Evolutionary conservation across 2,888 invertebrate genomes (phyloP).

Genomic region (Scelioninae gen. 1): DNA sequence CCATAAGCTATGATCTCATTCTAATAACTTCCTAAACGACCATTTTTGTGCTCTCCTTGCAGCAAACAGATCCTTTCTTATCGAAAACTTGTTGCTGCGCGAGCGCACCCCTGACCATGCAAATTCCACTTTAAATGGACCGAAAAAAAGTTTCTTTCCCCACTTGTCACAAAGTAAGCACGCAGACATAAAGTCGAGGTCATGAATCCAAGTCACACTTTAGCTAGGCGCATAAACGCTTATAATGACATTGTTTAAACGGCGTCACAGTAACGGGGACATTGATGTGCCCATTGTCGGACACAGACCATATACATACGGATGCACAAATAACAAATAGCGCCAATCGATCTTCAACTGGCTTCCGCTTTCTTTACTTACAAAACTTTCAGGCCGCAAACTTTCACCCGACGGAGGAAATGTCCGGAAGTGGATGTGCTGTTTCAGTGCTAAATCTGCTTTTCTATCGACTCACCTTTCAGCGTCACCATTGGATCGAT

Average conservation of each 20-base stretch:
- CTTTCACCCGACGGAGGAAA: slow-evolving; percentile 53
- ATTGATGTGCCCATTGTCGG: slow-evolving; percentile 20
- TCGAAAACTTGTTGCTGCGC: slow-evolving; percentile 35
- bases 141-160: slow-evolving; percentile 8
- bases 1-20: too few species aligned
- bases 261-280: slow-evolving; percentile 33
- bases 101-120: slow-evolving; percentile 20
- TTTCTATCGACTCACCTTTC: slow-evolving; percentile 12
- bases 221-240: background rate
- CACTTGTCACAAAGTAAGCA: too few species aligned
- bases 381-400: slow-evolving; percentile 56
- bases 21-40: too few species aligned
- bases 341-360: slow-evolving; percentile 47
- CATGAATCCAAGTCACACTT: slow-evolving; percentile 15
- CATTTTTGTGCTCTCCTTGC: too few species aligned
- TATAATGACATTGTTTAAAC: slow-evolving; percentile 30
- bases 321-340: slow-evolving; percentile 35
- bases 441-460: slow-evolving; percentile 3
- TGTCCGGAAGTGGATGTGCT: slow-evolving; percentile 38
- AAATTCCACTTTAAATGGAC: slow-evolving; percentile 24
- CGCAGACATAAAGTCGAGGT: too few species aligned
- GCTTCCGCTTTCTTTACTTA: slow-evolving; percentile 64
- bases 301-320: slow-evolving; percentile 30
- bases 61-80: slow-evolving; percentile 24
- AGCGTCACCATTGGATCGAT: background rate